A percentile compares a stretch with the other conserved stretches of the same genome.
Conservation (phyloP, 2,888 invertebrate genomes). For the Thymelicus sylvestris region DNA sequence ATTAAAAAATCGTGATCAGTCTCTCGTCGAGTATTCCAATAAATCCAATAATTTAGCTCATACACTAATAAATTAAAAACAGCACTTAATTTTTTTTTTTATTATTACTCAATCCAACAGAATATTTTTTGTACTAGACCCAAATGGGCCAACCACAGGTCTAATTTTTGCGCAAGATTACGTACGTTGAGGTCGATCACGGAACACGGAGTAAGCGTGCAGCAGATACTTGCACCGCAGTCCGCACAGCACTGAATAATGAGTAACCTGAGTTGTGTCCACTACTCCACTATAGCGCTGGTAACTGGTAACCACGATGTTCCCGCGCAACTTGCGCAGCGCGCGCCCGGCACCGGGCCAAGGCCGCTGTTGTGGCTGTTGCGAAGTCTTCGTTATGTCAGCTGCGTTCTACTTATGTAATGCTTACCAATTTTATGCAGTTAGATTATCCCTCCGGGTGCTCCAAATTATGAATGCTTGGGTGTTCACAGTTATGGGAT, state of each 20-base stretch:
- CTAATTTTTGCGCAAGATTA: conserved; percentile 18
- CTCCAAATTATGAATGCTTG: conserved; percentile 30
- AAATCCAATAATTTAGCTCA: not conserved
- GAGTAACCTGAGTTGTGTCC: conserved; percentile 39
- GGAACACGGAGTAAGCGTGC: conserved; percentile 7
- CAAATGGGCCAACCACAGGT: not conserved
- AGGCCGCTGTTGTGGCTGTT: conserved; percentile 68
- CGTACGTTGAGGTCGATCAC: conserved; percentile 13
- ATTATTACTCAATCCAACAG: too few relatives aligned
- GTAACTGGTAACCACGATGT: conserved; percentile 41
- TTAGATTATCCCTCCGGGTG: conserved; percentile 65
- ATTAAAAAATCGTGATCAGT: not conserved
- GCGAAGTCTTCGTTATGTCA: conserved; percentile 82
- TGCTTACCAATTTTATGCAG: conserved; percentile 72
- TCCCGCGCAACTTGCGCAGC: conserved; percentile 44
- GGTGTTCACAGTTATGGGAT: conserved; percentile 3
- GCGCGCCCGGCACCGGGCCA: conserved; percentile 61
- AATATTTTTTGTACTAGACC: not conserved
- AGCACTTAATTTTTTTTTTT: not conserved
- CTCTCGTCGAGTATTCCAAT: not conserved
- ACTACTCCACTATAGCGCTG: conserved; percentile 39
- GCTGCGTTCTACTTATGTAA: conserved; percentile 83
- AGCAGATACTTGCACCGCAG: conserved; percentile 17
- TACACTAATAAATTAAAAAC: not conserved
- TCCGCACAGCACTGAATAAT: not conserved